Percentiles rank a stretch among this genome's conserved stretches.
Conservation (phyloP, 2,888 invertebrate species). For the Cantharis lateralis region DNA sequence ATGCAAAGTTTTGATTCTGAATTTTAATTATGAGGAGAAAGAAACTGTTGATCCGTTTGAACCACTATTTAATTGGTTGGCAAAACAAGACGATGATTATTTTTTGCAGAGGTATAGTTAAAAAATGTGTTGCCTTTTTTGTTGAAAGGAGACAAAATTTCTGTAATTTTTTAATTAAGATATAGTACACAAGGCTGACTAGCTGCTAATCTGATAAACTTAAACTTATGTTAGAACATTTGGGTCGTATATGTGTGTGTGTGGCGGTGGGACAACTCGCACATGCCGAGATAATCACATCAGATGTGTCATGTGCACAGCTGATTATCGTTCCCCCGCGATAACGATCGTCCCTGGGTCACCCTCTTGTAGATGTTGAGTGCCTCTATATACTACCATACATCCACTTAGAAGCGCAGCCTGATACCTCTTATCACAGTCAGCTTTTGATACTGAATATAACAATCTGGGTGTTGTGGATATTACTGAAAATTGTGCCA, state of each 20-base stretch:
- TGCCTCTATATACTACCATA: conserved; percentile 18
- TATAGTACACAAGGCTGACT: conserved; percentile 4
- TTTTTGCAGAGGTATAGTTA: neutral
- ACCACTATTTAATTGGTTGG: neutral
- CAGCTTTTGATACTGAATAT: neutral
- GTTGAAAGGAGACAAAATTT: neutral
- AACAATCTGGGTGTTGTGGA: neutral
- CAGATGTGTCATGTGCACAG: conserved; percentile 50
- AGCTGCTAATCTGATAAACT: conserved; percentile 26
- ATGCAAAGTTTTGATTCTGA: neutral
- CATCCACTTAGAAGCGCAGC: conserved; percentile 19
- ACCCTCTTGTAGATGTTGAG: conserved; percentile 27
- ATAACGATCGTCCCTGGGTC: conserved; percentile 25
- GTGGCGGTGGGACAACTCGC: conserved; percentile 32
- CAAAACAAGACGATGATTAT: neutral
- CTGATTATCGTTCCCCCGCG: conserved; percentile 38
- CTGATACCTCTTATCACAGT: conserved; percentile 3
- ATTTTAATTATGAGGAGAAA: no score
- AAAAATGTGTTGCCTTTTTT: neutral
- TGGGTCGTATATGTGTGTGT: conserved; percentile 19
- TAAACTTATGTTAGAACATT: conserved; percentile 27
- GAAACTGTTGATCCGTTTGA: neutral
- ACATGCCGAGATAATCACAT: conserved; percentile 49
- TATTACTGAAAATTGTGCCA: neutral
- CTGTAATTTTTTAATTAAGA: neutral